A percentile compares a stretch with the other conserved stretches of the same genome.
Evolutionary conservation across 2,113 vertebrate species (phyloP).

Genomic region (Apodemus sylvaticus): DNA sequence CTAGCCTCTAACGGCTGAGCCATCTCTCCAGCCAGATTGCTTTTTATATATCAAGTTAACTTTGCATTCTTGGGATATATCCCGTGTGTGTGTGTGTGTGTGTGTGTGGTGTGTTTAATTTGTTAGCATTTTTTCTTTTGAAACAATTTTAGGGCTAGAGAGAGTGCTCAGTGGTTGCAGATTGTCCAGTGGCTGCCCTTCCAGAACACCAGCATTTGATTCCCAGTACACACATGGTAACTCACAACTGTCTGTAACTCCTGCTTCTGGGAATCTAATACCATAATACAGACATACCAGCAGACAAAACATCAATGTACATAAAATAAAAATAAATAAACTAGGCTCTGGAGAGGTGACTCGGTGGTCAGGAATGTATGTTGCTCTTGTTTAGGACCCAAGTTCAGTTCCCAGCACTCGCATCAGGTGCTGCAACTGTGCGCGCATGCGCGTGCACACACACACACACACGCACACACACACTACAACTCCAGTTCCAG

Average conservation of each 20-base stretch:
- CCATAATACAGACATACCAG: background rate
- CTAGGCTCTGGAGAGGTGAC: background rate
- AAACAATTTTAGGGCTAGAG: background rate
- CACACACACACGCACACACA: too few relatives aligned
- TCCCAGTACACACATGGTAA: background rate
- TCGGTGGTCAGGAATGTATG: background rate
- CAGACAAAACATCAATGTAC: background rate
- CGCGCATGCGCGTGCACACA: too few relatives aligned
- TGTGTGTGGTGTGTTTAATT: background rate
- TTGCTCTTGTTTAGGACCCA: background rate
- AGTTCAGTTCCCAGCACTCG: background rate
- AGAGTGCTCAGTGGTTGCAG: background rate
- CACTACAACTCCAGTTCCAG: background rate
- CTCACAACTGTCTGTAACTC: background rate
- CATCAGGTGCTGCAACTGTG: background rate
- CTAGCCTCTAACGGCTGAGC: too few relatives aligned
- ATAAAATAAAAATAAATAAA: background rate
- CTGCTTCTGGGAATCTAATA: background rate
- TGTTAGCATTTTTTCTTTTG: background rate
- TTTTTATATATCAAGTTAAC: background rate
- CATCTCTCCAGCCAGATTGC: too few relatives aligned
- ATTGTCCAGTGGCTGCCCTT: too few relatives aligned
- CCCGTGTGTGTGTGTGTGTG: background rate
- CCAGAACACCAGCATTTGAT: background rate
- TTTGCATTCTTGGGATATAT: background rate